Evolutionary conservation across 2,113 vertebrate species (phyloP), one percentile per base, ranked within the genome.

Genomic region (Melanostigma gelatinosum): DNA sequence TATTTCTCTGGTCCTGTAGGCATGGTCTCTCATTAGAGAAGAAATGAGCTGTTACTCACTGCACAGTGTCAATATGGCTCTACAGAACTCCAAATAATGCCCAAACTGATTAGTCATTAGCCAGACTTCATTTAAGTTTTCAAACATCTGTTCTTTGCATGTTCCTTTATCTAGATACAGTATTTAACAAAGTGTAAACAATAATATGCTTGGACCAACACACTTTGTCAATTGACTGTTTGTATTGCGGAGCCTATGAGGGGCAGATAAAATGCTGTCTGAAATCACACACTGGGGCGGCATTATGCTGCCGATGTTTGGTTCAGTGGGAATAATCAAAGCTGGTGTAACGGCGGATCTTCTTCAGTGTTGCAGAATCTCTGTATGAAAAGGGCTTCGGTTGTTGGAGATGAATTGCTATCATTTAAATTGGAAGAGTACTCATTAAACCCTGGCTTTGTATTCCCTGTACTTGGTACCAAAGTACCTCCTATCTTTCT

Each of bases 41-140:
- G 69, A 82, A 66, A 90, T 85, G 46, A 79, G 72, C 69, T 65
- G 63, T 85, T 84, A 54, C 66, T 81, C 12, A 44, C 50, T 27
- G 60, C 44, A 65, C 13, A 20, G 50, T 9, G 48, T 58, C 27
- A 50, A 34, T 69, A 73, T 48, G 36, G 61, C 6, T 15, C 3
- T 44, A 60, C 24, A 38, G 52, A 42, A 74, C 50, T 68, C 16
- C 44, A 63, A 60, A 68, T 54, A 67, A 77, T 44, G 42, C 36
- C 13, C 4, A 12, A 16, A 54, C 29, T 60, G 42, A 65, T 36
- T 1, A 36, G 34, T 36, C 8, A 62, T 66, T 66, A 67, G 16
- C 24, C 58, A 32, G 24, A 76, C 71, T n/a, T 29, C 57, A 60
- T 1, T 16, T 15, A 12, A 0, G 3, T 24, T n/a, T 24, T 55